Conservation (phyloP, 2,113 vertebrate genomes). For the Antechinus stuartii region DNA sequence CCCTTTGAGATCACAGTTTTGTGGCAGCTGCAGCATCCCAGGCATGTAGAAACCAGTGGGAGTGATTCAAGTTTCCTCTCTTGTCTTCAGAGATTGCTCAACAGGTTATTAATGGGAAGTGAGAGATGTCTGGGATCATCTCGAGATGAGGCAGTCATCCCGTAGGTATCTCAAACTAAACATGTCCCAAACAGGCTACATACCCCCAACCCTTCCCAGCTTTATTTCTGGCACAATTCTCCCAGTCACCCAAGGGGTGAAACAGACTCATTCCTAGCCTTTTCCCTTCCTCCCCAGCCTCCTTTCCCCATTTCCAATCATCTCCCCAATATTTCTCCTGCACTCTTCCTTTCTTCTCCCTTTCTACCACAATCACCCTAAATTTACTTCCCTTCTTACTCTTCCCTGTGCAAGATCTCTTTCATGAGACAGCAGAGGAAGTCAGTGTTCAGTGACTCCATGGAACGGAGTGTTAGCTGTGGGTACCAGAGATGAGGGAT, state of each 20-base stretch:
- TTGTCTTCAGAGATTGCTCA: not conserved
- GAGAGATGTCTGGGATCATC: not conserved
- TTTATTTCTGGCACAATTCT: not conserved
- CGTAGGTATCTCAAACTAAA: not conserved
- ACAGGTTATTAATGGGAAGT: constrained; percentile 8
- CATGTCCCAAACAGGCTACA: not conserved
- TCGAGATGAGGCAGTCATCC: not conserved
- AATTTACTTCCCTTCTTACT: not conserved
- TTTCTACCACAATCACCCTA: not conserved
- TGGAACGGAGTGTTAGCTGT: not conserved
- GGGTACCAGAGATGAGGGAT: not conserved
- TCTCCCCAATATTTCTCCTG: not conserved
- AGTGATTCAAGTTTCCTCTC: constrained; percentile 6
- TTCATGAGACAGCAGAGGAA: not conserved
- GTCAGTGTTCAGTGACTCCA: not conserved
- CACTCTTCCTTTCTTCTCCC: not conserved
- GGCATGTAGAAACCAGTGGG: not conserved
- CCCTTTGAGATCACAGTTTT: constrained; percentile 2
- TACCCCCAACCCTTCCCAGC: not conserved
- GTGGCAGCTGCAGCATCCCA: constrained; percentile 1
- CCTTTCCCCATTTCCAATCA: not conserved
- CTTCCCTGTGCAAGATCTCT: not conserved
- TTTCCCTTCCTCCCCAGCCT: not conserved
- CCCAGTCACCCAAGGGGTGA: not conserved
- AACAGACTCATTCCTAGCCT: not conserved